Percentiles rank a stretch among this genome's conserved stretches.
phyloP scores from a whole-genome alignment of 2,113 vertebrate species.

The Syngnathoides biaculeatus region DNA sequence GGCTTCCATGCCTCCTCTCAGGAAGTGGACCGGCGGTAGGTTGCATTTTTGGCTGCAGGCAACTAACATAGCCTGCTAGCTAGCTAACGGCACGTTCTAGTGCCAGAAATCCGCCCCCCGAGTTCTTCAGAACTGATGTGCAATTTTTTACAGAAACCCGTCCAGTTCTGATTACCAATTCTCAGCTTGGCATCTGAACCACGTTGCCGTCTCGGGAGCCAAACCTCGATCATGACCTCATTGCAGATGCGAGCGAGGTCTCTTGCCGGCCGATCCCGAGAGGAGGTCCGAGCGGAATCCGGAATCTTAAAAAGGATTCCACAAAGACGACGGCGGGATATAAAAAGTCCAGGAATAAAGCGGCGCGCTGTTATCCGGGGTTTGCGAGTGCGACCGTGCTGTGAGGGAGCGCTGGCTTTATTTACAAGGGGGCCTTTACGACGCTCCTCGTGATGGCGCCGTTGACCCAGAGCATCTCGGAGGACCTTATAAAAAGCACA shows the following conservation, averaged over 20 bases:
- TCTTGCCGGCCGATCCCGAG: not conserved
- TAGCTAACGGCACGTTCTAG: too few species aligned
- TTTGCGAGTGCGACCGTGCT: not conserved
- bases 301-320: constrained; percentile 2
- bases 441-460: constrained; percentile 37
- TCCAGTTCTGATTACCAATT: constrained; percentile 41
- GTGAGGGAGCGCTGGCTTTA: constrained; percentile 54
- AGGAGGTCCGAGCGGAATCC: not conserved
- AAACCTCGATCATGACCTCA: not conserved
- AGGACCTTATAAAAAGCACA: constrained; percentile 45
- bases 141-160: constrained; percentile 1
- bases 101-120: too few species aligned
- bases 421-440: constrained; percentile 66
- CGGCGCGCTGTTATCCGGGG: not conserved
- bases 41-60: too few species aligned
- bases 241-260: not conserved
- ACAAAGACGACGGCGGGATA: not conserved
- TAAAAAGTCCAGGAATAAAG: constrained; percentile 2
- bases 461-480: constrained; percentile 60
- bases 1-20: too few species aligned
- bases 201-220: not conserved
- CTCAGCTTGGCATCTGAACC: constrained; percentile 21
- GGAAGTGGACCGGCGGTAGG: too few species aligned
- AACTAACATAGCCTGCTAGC: too few species aligned
- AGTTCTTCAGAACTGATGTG: not conserved